phyloP scores from a whole-genome alignment of 1,140 invertebrate genomes.

The Drosophila tristis region DNA sequence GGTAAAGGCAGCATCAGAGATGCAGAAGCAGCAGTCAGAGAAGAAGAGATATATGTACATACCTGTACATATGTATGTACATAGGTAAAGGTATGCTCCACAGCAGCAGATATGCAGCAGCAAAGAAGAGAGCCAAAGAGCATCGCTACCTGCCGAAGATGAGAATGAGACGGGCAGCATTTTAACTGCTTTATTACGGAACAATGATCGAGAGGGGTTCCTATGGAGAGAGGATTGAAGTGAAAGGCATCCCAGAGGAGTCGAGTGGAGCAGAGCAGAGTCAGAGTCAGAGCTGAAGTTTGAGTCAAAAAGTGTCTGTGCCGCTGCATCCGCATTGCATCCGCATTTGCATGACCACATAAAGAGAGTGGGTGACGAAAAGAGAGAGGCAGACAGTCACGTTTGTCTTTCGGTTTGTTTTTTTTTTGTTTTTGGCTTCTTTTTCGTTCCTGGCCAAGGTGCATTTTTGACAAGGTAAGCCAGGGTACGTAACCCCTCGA shows the following conservation, averaged over 20 bases:
- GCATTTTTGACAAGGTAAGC: too few species aligned
- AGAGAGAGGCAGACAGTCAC: constrained; percentile 30
- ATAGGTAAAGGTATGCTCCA: too few species aligned
- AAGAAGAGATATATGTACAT: too few species aligned
- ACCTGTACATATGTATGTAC: too few species aligned
- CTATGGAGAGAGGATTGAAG: neutral
- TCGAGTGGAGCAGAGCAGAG: too few species aligned
- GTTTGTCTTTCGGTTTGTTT: constrained; percentile 35
- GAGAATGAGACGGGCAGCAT: too few species aligned
- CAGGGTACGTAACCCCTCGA: neutral
- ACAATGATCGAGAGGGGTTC: too few species aligned
- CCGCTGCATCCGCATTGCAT: constrained; percentile 37
- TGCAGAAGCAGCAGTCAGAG: neutral
- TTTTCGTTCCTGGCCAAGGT: constrained; percentile 18
- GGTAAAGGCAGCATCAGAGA: neutral
- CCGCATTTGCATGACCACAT: constrained; percentile 48
- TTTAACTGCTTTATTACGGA: too few species aligned
- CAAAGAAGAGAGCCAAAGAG: too few species aligned
- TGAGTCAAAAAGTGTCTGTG: constrained; percentile 1
- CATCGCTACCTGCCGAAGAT: too few species aligned
- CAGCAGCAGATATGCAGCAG: too few species aligned
- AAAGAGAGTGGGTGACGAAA: constrained; percentile 5
- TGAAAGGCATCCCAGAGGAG: neutral
- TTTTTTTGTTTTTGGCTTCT: constrained; percentile 1
- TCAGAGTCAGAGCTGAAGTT: too few species aligned